phyloP scores from a whole-genome alignment of 2,797 vertebrate species.

The Strix occidentalis region DNA sequence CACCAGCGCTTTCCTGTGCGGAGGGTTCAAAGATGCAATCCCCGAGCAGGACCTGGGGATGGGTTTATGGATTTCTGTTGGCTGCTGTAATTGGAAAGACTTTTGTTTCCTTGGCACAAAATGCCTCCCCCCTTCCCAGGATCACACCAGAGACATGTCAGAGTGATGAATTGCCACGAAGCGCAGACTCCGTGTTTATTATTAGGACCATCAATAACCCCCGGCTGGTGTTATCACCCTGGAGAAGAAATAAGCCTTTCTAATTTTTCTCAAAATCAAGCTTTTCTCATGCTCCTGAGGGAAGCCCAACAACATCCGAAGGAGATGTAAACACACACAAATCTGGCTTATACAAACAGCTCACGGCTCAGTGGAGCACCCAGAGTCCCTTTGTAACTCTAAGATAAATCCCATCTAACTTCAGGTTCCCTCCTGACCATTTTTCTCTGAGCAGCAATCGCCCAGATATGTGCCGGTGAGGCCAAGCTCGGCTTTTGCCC shows the following conservation, averaged over 20 bases:
- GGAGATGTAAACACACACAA: background rate
- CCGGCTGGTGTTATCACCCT: background rate
- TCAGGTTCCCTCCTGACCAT: background rate
- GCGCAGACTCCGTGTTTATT: background rate
- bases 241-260: background rate
- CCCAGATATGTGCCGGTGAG: fast-evolving
- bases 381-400: fast-evolving
- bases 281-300: background rate
- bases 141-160: background rate
- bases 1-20: background rate
- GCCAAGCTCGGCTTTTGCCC: background rate
- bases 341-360: background rate
- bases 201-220: constrained; percentile 54
- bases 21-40: background rate
- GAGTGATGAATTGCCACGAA: constrained; percentile 15
- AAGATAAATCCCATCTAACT: background rate
- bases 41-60: background rate
- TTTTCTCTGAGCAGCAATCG: background rate
- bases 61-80: background rate
- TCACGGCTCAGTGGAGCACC: background rate
- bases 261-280: background rate
- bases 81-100: background rate
- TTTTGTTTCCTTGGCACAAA: background rate
- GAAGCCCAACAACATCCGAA: background rate
- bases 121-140: background rate